Base-by-base conservation (phyloP, 2,797 vertebrate species). In the Gobionotothen gibberifrons region DNA sequence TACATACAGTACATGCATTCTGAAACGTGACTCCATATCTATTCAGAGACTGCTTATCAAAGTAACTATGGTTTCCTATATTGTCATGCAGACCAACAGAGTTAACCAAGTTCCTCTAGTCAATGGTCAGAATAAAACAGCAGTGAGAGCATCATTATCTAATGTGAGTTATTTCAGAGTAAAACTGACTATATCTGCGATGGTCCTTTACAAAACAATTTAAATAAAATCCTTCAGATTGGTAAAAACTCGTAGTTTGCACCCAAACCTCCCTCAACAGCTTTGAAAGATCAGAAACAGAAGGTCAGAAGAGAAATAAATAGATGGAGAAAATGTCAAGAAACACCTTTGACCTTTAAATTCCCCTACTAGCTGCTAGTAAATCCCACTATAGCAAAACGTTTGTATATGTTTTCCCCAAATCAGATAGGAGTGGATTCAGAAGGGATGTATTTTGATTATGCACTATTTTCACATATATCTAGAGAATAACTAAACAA, bases 21-120 rank as follows among this genome's bases (percentile, higher is more conserved):
- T 56, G 26, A 59, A 66, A 67, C 46, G 4, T 66, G n/a, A 52
- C 17, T 52, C 15, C n/a, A 40, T 63, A 69, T 44, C 3, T 55
- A 36, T 66, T 61, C 7, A 56, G 5, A 19, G 39, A 21, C 12
- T 62, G 10, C 17, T 43, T 53, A 56, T 44, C 4, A 26, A 36
- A 39, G 2, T 11, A 26, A 36, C 44, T 29, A 26, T 22, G 36
- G 22, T 47, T 52, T 47, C 17, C 32, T 44, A 6, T 39, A 40
- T 32, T 6, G 15, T 47, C n/a, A 14, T 8, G 13, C 9, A 59
- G 44, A 43, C 13, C 29, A 54, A 22, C 8, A 52, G 40, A 46
- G 14, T 72, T 29, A 19, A 22, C 0, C 0, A 3, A 59, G 14
- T 52, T 17, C 12, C 14, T 58, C 3, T 44, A 15, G 21, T 26